Evolutionary conservation across 2,888 invertebrate genomes (phyloP), one percentile per base, ranked within the genome.

Genomic region (Dicyrtomina minuta): DNA sequence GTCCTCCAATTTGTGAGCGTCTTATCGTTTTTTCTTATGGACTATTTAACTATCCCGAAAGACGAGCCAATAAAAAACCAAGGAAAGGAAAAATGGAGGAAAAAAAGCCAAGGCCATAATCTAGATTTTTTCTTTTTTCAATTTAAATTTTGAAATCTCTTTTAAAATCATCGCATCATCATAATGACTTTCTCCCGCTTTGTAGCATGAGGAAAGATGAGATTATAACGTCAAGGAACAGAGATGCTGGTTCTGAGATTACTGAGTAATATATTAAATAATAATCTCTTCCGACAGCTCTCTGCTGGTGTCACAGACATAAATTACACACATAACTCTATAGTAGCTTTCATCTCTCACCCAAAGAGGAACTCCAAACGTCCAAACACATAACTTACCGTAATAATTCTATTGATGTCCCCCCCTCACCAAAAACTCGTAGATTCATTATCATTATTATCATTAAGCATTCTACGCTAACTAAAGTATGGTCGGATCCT

Each of bases 261-360:
- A 33, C 33, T 27, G 39, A 20, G 20, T 58, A 58, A 58, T 41
- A 64, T 64, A 64, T 64, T 64, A 64, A 64, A 64, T 64, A 64
- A 22, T 64, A 64, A 64, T 65, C 55, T 22, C 26, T 39, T 27
- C 39, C 27, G 58, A 58, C 58, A 58, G 41, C 26, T 58, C 27
- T 27, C 58, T 55, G 24, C 55, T 33, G 33, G 33, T 33, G 33
- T 33, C 55, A 55, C 55, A 22, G 24, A 24, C 27, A 55, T 55
- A 55, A 55, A 55, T 55, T 55, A 55, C 55, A 15, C 22, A 27
- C 4, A 55, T 27, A 55, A 55, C 55, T 15, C 12, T 8, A 55
- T 22, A 33, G 33, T 22, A 33, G 33, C 33, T 33, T 33, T 33
- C 33, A 33, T 33, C 33, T 8, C 8, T 51, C 51, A 51, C 24